Base-by-base conservation (phyloP, 2,113 vertebrate species). In the Bucco capensis region DNA sequence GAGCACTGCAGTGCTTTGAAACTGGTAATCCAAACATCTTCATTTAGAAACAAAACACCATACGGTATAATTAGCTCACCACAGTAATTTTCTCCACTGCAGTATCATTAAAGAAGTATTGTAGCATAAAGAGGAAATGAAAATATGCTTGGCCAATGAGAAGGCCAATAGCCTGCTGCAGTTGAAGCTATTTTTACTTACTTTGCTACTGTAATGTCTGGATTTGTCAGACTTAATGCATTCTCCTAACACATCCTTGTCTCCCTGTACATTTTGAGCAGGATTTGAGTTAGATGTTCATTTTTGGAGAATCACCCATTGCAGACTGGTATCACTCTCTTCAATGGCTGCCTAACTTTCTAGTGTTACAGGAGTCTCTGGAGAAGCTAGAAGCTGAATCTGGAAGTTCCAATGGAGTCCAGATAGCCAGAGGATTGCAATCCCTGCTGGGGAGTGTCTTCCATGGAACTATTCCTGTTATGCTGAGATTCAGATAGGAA, bases 31-130 rank as follows among this genome's bases (percentile, higher is more conserved):
- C 74, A 87, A 91, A 79, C 62, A 50, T 76, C 91, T 87, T 96
- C 84, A 87, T 93, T 92, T 92, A 85, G 86, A 86, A 84, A 93
- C 70, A 93, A 91, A 92, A 87, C 84, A 85, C 50, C 67, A 91
- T 87, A 89, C 23, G 21, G 74, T 89, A 83, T 38, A 82, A 95
- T 89, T 82, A 80, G 30, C 78, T 93, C 42, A 54, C 77, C 83
- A 83, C n/a, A 86, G 70, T 84, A 72, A 90, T 94, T 90, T 90
- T 91, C 84, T 93, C 66, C 50, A 54, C 93, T 91, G 91, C 84
- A 85, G 46, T 83, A 87, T 85, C 54, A 58, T 96, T 93, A 91
- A 90, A 88, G 65, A 65, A 80, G 65, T 94, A 86, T 83, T 73
- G 72, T 83, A 83, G 46, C 46, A 80, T 91, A 73, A 94, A 83